Evolutionary conservation across 2,888 invertebrate species (phyloP).

Genomic region (Ctenicera cuprea): DNA sequence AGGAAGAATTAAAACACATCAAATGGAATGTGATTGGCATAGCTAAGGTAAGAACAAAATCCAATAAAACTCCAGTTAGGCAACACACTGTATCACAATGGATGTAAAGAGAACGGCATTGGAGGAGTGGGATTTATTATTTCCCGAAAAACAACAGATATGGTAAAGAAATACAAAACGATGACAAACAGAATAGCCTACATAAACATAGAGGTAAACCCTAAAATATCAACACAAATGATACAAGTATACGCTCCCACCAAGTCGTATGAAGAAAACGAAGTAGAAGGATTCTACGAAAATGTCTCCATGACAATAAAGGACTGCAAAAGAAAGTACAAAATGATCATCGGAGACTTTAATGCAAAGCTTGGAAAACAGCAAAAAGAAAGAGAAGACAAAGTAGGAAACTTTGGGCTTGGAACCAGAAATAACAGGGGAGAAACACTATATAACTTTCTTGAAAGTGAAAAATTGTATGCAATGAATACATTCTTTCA

Average conservation of each 20-base stretch:
- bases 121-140: constrained; percentile 3
- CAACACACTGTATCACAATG: constrained; percentile 4
- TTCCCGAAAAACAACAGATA: background rate
- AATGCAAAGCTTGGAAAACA: constrained; percentile 7
- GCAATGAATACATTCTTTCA: too few relatives aligned
- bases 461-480: constrained; percentile 54
- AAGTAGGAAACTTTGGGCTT: constrained; percentile 44
- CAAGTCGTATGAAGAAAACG: too few relatives aligned
- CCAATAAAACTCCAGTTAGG: background rate
- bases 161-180: background rate
- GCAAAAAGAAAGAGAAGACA: background rate
- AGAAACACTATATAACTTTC: constrained; percentile 56
- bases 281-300: constrained; percentile 6
- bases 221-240: background rate
- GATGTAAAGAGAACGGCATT: background rate
- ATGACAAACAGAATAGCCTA: too few relatives aligned
- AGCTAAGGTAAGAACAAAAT: background rate
- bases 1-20: too few relatives aligned
- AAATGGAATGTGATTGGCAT: background rate
- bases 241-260: too few relatives aligned
- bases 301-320: background rate
- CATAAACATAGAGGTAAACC: background rate
- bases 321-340: background rate
- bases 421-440: constrained; percentile 58
- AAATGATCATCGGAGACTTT: constrained; percentile 12